A percentile compares a stretch with the other conserved stretches of the same genome.
Conservation (phyloP, 2,888 invertebrate species). For the Epinotia demarniana region DNA sequence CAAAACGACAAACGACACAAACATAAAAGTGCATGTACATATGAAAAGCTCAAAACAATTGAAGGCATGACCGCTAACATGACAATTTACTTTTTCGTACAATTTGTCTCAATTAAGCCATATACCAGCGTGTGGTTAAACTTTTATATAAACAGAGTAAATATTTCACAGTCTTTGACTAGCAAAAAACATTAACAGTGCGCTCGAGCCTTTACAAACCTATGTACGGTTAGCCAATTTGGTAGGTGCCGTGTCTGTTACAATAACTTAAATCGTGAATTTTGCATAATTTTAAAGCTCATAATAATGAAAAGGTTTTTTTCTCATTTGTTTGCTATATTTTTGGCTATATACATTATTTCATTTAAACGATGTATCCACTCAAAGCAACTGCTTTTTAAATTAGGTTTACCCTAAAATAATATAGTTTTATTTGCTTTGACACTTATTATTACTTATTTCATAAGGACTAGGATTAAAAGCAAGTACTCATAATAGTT, state of each 20-base stretch:
- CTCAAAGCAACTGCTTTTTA: neutral
- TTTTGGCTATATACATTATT: neutral
- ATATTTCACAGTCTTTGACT: conserved; percentile 43
- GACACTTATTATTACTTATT: no score
- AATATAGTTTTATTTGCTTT: neutral
- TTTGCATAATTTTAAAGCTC: neutral
- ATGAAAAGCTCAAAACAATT: neutral
- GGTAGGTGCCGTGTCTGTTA: neutral
- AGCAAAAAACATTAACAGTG: conserved; percentile 47
- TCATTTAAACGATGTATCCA: neutral
- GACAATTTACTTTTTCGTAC: conserved; percentile 13
- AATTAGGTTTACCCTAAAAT: neutral
- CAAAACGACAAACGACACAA: neutral
- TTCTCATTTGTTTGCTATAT: no score
- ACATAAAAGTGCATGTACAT: neutral
- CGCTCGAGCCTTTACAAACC: conserved; percentile 46
- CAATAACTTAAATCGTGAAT: neutral
- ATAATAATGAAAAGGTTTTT: neutral
- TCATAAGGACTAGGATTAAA: no score
- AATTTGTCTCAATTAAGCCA: conserved; percentile 33
- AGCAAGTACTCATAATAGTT: neutral
- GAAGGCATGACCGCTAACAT: conserved; percentile 16
- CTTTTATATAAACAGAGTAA: conserved; percentile 33
- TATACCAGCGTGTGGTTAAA: conserved; percentile 17
- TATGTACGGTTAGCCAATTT: conserved; percentile 36